Percentiles rank a stretch among this genome's conserved stretches.
Evolutionary conservation across 23 tunicate species (phyloP).

Genomic region (Botrylloides violaceus): DNA sequence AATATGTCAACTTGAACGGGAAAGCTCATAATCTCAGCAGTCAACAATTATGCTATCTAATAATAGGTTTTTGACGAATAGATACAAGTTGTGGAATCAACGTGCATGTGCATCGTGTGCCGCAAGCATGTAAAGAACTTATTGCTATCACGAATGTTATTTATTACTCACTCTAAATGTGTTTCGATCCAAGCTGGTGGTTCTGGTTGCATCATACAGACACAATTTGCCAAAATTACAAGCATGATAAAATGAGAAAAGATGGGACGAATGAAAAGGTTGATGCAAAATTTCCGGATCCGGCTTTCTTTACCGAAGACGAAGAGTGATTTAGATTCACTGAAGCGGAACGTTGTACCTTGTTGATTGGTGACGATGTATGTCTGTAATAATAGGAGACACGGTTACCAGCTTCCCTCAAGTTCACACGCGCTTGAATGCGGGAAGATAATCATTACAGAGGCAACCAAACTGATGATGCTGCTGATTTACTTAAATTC

Average conservation of each 20-base stretch:
- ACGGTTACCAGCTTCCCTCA: background rate
- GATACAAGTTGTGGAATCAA: background rate
- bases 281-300: conserved; percentile 45
- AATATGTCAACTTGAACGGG: background rate
- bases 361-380: conserved; percentile 79
- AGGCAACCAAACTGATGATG: too few species aligned
- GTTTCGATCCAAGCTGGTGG: conserved; percentile 79
- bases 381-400: conserved; percentile 35
- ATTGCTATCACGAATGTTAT: too few species aligned
- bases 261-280: conserved; percentile 54
- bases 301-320: conserved; percentile 36
- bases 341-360: conserved; percentile 83
- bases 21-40: background rate
- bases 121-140: too few species aligned
- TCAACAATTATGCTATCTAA: background rate
- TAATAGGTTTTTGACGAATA: background rate
- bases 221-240: conserved; percentile 81
- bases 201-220: conserved; percentile 68
- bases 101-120: background rate
- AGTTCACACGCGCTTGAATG: too few species aligned
- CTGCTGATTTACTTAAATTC: too few species aligned
- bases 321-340: conserved; percentile 65
- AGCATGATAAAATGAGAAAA: conserved; percentile 77
- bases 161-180: conserved; percentile 53
- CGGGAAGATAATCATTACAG: too few species aligned